A percentile compares a stretch with the other conserved stretches of the same genome.
phyloP scores from a whole-genome alignment of 2,797 vertebrate species.

The Enteromius argenteus region DNA sequence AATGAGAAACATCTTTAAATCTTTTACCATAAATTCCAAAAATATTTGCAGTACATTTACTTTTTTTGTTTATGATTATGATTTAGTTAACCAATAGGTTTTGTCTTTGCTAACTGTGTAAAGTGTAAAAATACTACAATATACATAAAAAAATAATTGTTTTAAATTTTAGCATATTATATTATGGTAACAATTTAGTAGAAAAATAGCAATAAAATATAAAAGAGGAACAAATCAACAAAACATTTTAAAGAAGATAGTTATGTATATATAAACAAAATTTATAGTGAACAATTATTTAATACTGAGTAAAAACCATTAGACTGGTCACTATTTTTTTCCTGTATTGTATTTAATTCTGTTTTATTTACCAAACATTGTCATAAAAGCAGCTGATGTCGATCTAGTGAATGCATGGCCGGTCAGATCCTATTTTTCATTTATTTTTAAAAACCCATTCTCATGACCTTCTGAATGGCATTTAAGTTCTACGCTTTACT shows the following conservation, averaged over 20 bases:
- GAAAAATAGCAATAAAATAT: background rate
- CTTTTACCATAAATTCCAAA: background rate
- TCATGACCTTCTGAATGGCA: conserved; percentile 24
- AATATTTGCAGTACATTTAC: background rate
- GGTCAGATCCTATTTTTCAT: conserved; percentile 7
- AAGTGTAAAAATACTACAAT: background rate
- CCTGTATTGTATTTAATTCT: background rate
- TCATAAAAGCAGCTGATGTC: background rate
- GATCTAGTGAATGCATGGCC: background rate
- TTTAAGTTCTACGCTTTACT: conserved; percentile 13
- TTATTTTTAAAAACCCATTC: conserved; percentile 24
- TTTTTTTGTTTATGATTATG: background rate
- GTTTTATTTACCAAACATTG: background rate
- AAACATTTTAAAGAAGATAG: background rate
- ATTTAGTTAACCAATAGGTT: background rate
- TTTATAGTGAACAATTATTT: background rate
- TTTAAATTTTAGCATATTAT: background rate
- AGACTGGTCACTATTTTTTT: background rate
- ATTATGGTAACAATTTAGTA: background rate
- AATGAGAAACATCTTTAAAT: background rate
- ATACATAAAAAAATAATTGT: background rate
- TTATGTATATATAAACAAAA: background rate
- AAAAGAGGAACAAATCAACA: background rate
- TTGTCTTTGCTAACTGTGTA: background rate
- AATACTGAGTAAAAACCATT: background rate